A percentile compares a stretch with the other conserved stretches of the same genome.
Evolutionary conservation across 2,113 vertebrate species (phyloP).

Genomic region (Corvus cornix): DNA sequence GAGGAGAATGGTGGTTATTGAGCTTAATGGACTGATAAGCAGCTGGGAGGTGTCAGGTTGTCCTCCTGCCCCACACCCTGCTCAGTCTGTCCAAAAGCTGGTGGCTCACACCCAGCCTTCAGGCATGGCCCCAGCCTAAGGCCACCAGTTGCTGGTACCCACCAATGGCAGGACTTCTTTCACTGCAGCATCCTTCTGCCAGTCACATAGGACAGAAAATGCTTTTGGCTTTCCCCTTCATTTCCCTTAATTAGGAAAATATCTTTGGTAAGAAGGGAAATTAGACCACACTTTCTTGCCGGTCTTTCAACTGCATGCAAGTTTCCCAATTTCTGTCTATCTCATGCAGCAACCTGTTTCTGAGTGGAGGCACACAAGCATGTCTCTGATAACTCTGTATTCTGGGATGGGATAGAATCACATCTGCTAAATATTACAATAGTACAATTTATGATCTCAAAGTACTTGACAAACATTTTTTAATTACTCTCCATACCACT

Average conservation of each 20-base stretch:
- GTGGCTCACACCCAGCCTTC: background rate
- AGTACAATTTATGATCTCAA: background rate
- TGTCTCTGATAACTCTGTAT: background rate
- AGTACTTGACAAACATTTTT: slow-evolving; percentile 2
- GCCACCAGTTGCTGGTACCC: too few species aligned
- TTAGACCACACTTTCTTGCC: background rate
- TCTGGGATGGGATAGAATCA: background rate
- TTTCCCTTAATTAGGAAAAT: background rate
- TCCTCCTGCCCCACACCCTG: background rate
- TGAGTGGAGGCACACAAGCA: background rate
- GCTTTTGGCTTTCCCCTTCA: background rate
- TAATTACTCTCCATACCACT: background rate
- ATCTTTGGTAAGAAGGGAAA: background rate
- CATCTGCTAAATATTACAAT: background rate
- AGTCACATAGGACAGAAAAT: background rate
- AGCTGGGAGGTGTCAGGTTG: background rate
- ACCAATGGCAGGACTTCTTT: background rate
- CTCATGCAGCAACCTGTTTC: background rate
- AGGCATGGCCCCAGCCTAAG: background rate
- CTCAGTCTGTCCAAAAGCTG: background rate
- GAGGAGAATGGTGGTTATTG: background rate
- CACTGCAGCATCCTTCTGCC: background rate
- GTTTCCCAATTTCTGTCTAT: background rate
- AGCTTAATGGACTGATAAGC: background rate
- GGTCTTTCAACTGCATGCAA: background rate